Evolutionary conservation across 2,888 invertebrate species (phyloP).

Genomic region (Eumerus sabulonum): DNA sequence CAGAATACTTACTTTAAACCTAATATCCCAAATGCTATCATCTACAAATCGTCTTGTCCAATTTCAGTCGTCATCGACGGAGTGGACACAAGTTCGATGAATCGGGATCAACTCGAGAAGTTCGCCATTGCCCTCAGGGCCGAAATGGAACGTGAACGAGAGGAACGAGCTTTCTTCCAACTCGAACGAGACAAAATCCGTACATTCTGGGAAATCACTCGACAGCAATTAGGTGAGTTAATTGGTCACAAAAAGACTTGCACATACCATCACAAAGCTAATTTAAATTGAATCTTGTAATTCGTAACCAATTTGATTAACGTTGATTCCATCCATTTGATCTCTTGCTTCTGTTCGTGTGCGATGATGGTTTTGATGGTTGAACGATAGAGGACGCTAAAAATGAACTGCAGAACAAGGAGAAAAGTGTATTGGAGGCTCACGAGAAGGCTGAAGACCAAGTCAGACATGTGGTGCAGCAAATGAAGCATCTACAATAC

Average conservation of each 20-base stretch:
- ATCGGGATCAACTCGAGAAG: constrained; percentile 93
- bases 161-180: constrained; percentile 97
- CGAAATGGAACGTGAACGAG: constrained; percentile 95
- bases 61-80: constrained; percentile 88
- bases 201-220: constrained; percentile 97
- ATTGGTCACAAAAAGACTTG: constrained; percentile 51
- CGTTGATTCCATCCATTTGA: constrained; percentile 34
- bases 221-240: constrained; percentile 88
- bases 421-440: constrained; percentile 92
- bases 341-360: constrained; percentile 7
- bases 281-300: constrained; percentile 47
- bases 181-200: constrained; percentile 95
- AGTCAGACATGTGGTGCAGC: constrained; percentile 93
- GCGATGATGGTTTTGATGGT: background rate
- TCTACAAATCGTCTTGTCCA: constrained; percentile 11
- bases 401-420: constrained; percentile 83
- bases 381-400: constrained; percentile 77
- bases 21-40: background rate
- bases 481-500: constrained; percentile 94
- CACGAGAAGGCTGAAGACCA: constrained; percentile 93
- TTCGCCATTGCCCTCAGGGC: constrained; percentile 92
- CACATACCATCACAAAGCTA: constrained; percentile 37
- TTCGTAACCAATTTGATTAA: constrained; percentile 44
- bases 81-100: constrained; percentile 94
- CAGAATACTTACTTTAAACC: too few relatives aligned